Conservation (phyloP, 1,140 invertebrate species). For the Apolygus lucorum region DNA sequence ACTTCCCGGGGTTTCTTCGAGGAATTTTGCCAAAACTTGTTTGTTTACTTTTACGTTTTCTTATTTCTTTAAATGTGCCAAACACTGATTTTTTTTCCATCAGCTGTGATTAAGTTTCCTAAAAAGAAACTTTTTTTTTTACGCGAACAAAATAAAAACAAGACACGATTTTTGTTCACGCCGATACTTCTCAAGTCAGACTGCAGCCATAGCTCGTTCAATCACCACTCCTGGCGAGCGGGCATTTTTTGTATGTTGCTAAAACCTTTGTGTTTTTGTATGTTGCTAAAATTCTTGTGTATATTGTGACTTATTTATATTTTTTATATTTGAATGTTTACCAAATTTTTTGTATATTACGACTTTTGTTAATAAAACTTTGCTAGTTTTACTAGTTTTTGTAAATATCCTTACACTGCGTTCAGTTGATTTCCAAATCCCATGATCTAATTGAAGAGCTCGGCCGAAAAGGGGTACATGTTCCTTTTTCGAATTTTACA, state of each 20-base stretch:
- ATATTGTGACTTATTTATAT: conserved; percentile 13
- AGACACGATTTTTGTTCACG: neutral
- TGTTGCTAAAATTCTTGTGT: neutral
- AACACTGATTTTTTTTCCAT: neutral
- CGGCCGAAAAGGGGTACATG: too few relatives aligned
- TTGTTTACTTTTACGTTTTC: neutral
- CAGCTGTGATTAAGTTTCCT: neutral
- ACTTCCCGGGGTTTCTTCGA: neutral
- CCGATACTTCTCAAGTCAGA: neutral
- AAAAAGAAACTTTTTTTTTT: neutral
- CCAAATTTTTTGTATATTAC: conserved; percentile 4
- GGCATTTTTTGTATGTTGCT: neutral
- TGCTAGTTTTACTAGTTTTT: neutral
- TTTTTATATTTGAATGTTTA: conserved; percentile 2
- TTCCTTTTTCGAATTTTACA: too few relatives aligned
- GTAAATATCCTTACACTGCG: too few relatives aligned
- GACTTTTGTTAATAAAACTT: neutral
- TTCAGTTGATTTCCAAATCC: too few relatives aligned
- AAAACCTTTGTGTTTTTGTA: neutral
- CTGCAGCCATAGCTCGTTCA: neutral
- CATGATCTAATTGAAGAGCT: too few relatives aligned
- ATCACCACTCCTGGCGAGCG: neutral
- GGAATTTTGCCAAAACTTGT: neutral
- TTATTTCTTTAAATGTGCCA: conserved; percentile 5
- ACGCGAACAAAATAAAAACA: neutral